Base-by-base conservation (phyloP, 1,140 invertebrate species). In the Zaprionus taronus region DNA sequence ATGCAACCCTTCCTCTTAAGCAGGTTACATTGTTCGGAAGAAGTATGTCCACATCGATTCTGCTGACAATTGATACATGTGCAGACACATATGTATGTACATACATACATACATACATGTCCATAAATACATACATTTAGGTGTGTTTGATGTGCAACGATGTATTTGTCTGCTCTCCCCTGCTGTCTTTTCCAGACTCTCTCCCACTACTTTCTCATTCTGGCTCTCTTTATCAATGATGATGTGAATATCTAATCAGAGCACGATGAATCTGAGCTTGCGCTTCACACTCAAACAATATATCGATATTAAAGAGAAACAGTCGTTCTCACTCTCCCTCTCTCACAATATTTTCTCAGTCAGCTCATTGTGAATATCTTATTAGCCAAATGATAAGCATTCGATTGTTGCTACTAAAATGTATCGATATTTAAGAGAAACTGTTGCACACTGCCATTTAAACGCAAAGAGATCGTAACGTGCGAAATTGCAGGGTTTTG, bases 11-110 rank as follows among this genome's bases (percentile, higher is more conserved):
- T 15, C 9, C 28, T 41, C 7, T 11, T 17, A 51, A 51, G 47
- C 47, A 51, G 47, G 47, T 51, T 24, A 51, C 47, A 51, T 51
- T 51, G 47, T 51, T 22, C 47, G 20, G 1, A 47, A 47, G 41
- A 47, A 51, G 47, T 51, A 51, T 51, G 47, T 24, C 17, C 47
- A 22, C 47, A 24, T 24, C 17, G 47, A 51, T 51, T 24, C 47
- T 5, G 11, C 20, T 51, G 20, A 24, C 47, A 49, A 22, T 49
- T 49, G 17, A 49, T 49, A 49, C 20, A 49, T 49, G 47, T 49
- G n/a, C n/a, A 17, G 41, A 11, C n/a, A 44, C 1, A 44, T 44
- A 20, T 22, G 7, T 22, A 5, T 49, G 17, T 49, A 20, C 6
- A 17, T 11, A 49, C 47, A 49, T 20, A 22, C 20, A 49, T 12